Evolutionary conservation across 2,113 vertebrate species (phyloP), one percentile per base, ranked within the genome.

Genomic region (Phrynocephalus versicolor): DNA sequence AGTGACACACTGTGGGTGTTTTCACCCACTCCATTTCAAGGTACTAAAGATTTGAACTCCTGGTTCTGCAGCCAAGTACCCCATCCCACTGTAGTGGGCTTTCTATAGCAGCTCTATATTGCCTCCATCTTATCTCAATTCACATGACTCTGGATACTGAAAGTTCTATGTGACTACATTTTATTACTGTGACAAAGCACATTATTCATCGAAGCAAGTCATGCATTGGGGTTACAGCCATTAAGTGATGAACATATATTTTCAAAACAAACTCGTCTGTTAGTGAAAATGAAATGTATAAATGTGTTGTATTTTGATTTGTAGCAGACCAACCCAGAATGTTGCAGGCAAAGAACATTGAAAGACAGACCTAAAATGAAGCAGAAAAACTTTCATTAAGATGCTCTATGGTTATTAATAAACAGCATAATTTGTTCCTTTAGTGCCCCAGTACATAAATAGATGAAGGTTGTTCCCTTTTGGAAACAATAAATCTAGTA

Each of bases 381-480:
- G 4, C 19, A 45, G 71, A 39, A 45, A 45, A 83, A 25, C 62
- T 27, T 62, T 6, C 27, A 74, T 74, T 45, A 71, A 27, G 45
- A 27, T 58, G 55, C 5, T 21, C 41, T 81, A 3, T n/a, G 14
- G 19, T 55, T 71, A 45, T 70, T 73, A 30, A 58, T 73, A 35
- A 62, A 83, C n/a, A 73, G 15, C 30, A 37, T 72, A 41, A 69
- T 85, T 57, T 74, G 69, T 13, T 87, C 1, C 14, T 75, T 1
- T 35, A 23, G 81, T 6, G 12, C 58, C 80, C 77, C 58, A 77
- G 41, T 51, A 13, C 30, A 39, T 70, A 64, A 6, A 5, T 33
- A 84, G 72, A 25, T 58, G n/a, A 69, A 9, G 25, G 1, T 37
- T n/a, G 14, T 0, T 37, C 1, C 0, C 0, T 3, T 41, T 67